Conservation (phyloP, 2,113 vertebrate species). For the Sterrhoptilus dennistouni region DNA sequence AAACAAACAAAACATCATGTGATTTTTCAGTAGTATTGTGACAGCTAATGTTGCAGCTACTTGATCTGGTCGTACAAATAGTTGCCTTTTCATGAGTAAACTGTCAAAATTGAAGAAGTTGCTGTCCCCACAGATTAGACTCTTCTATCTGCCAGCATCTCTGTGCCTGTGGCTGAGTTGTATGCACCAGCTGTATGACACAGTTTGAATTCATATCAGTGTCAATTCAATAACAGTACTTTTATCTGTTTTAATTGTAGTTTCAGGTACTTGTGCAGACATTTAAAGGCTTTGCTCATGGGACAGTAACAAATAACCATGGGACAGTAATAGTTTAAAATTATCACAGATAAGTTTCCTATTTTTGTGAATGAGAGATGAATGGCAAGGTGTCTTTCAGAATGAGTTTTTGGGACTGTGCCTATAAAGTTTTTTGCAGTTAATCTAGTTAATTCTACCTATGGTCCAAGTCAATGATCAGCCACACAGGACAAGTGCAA, state of each 20-base stretch:
- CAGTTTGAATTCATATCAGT: background rate
- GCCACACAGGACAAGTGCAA: background rate
- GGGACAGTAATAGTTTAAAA: background rate
- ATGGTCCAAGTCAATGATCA: background rate
- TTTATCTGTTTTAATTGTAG: background rate
- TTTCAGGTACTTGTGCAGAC: background rate
- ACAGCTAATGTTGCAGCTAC: background rate
- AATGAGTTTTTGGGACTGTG: background rate
- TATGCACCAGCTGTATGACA: background rate
- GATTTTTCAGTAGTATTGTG: background rate
- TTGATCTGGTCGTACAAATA: background rate
- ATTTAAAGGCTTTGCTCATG: background rate
- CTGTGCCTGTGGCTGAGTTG: background rate
- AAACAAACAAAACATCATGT: background rate
- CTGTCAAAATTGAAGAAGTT: background rate
- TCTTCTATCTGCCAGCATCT: background rate
- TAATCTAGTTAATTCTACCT: background rate
- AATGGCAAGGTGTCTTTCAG: background rate
- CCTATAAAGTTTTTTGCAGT: background rate
- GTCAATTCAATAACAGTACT: background rate
- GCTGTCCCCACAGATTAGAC: background rate
- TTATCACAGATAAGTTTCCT: background rate
- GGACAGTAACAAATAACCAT: background rate
- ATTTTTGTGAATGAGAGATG: background rate
- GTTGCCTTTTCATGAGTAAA: background rate